These are phyloP conservation scores for Platysteira castanea DNA, from an alignment of 2,113 vertebrate genomes.

Conservation along the genomic window DNA sequence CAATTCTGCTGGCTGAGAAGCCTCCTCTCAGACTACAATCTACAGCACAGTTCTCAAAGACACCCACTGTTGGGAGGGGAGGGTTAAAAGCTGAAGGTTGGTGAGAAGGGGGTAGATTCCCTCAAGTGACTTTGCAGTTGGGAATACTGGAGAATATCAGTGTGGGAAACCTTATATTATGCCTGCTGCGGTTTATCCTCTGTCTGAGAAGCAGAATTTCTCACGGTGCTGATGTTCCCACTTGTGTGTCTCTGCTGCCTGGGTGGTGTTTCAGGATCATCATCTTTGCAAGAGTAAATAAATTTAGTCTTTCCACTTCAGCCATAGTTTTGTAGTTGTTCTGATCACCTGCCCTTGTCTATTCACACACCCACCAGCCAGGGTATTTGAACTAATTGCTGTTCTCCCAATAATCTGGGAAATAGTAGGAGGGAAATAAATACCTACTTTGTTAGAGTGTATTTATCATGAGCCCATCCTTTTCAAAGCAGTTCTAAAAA, in stretches of 20 bases:
- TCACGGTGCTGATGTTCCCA: rapidly evolving
- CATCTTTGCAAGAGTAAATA: neutral
- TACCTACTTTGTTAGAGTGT: neutral
- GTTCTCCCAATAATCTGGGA: neutral
- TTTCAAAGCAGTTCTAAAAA: neutral
- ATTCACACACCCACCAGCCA: neutral
- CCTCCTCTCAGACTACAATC: neutral
- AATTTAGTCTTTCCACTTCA: neutral
- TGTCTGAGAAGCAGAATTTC: neutral
- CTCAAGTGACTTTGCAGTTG: neutral
- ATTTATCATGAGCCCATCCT: neutral
- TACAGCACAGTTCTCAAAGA: neutral
- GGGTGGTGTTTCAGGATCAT: neutral
- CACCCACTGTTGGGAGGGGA: neutral
- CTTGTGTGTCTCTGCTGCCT: neutral
- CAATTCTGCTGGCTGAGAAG: neutral
- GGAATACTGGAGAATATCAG: neutral
- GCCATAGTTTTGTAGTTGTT: neutral
- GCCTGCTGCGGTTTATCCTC: neutral
- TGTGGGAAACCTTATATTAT: neutral
- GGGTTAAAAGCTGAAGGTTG: neutral
- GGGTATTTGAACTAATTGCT: neutral
- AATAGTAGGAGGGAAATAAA: neutral
- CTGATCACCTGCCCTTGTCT: neutral
- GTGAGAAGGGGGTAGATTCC: neutral